Base-by-base conservation (phyloP, 2,113 vertebrate genomes). In the Penelope pileata region DNA sequence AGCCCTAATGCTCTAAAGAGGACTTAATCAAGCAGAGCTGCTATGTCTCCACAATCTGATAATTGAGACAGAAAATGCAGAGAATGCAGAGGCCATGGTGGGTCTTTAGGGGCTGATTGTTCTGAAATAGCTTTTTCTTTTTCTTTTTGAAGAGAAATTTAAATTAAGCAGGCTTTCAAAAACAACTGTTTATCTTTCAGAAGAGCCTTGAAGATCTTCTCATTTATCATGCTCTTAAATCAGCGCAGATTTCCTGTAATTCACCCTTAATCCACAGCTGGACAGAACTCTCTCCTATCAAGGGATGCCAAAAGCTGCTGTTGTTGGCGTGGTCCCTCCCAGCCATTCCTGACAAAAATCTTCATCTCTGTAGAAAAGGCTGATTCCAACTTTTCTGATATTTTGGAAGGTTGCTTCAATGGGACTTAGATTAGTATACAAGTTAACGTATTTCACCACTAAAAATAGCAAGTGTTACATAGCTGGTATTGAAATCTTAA, bases 121-220 rank as follows among this genome's bases (percentile, higher is more conserved):
- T 68, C 85, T 69, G 60, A 91, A 83, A 86, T 22, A 81, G 66
- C 51, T 88, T 66, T n/a, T 70, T 74, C 12, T 50, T 78, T 87
- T 69, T 51, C 22, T 43, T 88, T 86, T 83, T 53, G 30, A 84
- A 70, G 83, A 92, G 66, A 95, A 90, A 90, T 94, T 72, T 88
- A 78, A 94, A 94, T 74, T 68, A 69, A 54, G 2, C 34, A 14
- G 69, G 30, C 48, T 92, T 95, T 93, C 48, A 91, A 76, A 96
- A 96, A 83, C 45, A 88, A 76, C 60, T 88, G 73, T 93, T 95
- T 93, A 92, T 92, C 90, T 95, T 93, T 82, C 80, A 91, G 32
- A 88, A 89, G 60, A 56, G 64, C 73, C 73, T 91, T 86, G 76
- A 81, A 94, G 67, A 78, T 64, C 8, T 74, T 66, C 64, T 64